Evolutionary conservation across 2,888 invertebrate genomes (phyloP).

Genomic region (Morinoia aosen): DNA sequence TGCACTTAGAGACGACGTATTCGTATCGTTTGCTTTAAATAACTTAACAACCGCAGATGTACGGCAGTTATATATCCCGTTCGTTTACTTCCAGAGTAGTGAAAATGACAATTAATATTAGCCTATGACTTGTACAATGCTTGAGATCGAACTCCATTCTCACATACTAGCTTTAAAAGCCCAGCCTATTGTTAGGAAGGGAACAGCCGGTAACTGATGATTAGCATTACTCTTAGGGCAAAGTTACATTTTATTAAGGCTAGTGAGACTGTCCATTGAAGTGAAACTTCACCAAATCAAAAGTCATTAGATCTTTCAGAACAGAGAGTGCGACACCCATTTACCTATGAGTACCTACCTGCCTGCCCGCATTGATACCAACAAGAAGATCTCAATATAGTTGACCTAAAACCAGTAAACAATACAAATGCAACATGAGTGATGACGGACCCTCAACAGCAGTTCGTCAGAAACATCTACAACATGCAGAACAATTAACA

Average conservation of each 20-base stretch:
- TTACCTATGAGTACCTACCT: not conserved
- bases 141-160: not conserved
- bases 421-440: not conserved
- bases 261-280: not conserved
- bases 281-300: not conserved
- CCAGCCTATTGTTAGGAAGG: not conserved
- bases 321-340: not conserved
- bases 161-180: not conserved
- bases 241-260: not conserved
- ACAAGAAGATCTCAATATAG: not conserved
- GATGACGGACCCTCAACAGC: not conserved
- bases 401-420: not conserved
- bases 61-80: too few species aligned
- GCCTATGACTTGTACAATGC: not conserved
- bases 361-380: not conserved
- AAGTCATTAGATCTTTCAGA: not conserved
- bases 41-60: too few species aligned
- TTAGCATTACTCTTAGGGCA: not conserved
- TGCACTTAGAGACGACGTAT: too few species aligned
- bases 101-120: not conserved
- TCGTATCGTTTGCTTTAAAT: too few species aligned
- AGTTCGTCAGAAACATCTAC: constrained; percentile 6
- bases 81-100: not conserved
- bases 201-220: not conserved
- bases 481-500: constrained; percentile 33